Conservation (phyloP, 2,888 invertebrate species). For the Leptinotarsa tumamoca region DNA sequence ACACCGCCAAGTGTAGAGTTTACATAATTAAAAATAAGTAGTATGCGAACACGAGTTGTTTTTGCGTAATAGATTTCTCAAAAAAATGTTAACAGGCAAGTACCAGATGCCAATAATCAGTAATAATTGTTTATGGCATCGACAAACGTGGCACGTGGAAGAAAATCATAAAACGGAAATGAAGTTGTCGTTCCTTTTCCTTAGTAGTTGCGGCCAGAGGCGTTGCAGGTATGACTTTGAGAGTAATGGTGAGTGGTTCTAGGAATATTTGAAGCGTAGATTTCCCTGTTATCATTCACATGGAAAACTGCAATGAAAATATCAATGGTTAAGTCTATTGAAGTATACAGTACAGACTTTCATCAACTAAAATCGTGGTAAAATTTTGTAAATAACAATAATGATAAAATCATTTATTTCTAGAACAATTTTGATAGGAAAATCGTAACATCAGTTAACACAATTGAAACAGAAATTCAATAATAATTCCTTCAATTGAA, state of each 20-base stretch:
- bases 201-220: constrained; percentile 22
- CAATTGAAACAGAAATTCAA: too few species aligned
- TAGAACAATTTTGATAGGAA: too few species aligned
- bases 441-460: too few species aligned
- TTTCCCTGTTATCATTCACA: too few species aligned
- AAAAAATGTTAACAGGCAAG: constrained; percentile 10
- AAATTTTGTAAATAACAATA: too few species aligned
- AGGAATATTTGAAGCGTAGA: neutral
- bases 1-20: neutral
- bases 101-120: constrained; percentile 26
- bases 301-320: too few species aligned
- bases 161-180: constrained; percentile 57
- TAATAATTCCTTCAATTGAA: too few species aligned
- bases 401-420: too few species aligned
- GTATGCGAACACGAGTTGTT: neutral
- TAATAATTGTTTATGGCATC: constrained; percentile 23
- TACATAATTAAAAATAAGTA: constrained; percentile 18
- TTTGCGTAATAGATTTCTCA: constrained; percentile 14
- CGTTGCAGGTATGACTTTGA: neutral
- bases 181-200: constrained; percentile 54
- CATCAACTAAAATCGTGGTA: too few species aligned
- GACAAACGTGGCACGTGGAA: constrained; percentile 51
- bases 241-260: neutral
- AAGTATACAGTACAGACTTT: too few species aligned
- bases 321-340: too few species aligned